Evolutionary conservation across 2,113 vertebrate genomes (phyloP), one percentile per base, ranked within the genome.

Genomic region (Agapornis roseicollis): DNA sequence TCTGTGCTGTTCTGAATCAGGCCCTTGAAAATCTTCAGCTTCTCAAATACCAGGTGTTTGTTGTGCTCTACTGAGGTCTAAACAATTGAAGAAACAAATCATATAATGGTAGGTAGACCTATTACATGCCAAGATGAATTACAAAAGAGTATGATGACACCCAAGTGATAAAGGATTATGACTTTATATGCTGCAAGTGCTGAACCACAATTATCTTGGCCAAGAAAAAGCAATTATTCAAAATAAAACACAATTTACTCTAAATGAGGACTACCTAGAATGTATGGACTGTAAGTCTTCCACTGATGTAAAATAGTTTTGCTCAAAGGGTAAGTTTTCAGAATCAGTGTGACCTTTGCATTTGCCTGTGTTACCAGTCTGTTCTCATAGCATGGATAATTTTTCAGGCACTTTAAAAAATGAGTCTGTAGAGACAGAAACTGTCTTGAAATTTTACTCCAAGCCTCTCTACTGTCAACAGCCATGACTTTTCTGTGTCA

Each of bases 141-240:
- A 31, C 58, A 41, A 53, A 58, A 44, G 31, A 15, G 6, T 60
- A 50, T 31, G 35, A 24, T 41, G 47, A 25, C 28, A 27, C 61
- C 8, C 16, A 69, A 79, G 41, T 63, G 37, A 81, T 82, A 71
- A 76, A 92, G 35, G 53, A 72, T 80, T 87, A 71, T 52, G 56
- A 60, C 58, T 90, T 78, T 39, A 42, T 50, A 56, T 33, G n/a
- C 68, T 53, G n/a, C 18, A 53, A 24, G n/a, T 80, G 65, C 74
- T 93, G 77, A 97, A 89, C 23, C 23, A 68, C 72, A 80, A 82
- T 94, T 73, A 79, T 82, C 55, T 70, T 66, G 86, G 71, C 60
- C 64, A 46, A 88, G 81, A 89, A 82, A 2, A 61, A 89, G 74
- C n/a, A 78, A 68, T 91, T 92, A 82, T 52, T 94, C 87, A 94